Evolutionary conservation across 2,113 vertebrate species (phyloP).

Genomic region (Naja naja): DNA sequence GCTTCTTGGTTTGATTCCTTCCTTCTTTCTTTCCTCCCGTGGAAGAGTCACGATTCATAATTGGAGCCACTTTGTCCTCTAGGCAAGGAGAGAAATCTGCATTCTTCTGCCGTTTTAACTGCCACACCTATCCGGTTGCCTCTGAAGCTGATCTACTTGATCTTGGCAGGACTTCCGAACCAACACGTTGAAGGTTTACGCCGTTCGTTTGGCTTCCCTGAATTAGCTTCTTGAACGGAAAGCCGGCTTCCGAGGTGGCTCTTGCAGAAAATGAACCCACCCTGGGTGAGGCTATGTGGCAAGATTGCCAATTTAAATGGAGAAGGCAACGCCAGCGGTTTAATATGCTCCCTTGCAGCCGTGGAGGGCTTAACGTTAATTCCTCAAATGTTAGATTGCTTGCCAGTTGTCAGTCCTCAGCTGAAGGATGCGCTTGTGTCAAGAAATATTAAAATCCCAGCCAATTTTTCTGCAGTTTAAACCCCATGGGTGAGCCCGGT

Average conservation of each 20-base stretch:
- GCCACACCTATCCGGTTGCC: too few relatives aligned
- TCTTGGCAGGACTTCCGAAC: background rate
- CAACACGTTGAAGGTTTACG: background rate
- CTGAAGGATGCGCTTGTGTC: background rate
- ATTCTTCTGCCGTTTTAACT: too few relatives aligned
- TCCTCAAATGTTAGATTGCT: conserved; percentile 52
- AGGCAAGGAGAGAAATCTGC: too few relatives aligned
- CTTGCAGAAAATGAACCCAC: conserved; percentile 8
- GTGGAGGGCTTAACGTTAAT: conserved; percentile 43
- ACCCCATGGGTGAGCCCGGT: background rate
- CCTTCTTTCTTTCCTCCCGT: too few relatives aligned
- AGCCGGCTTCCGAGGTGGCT: background rate
- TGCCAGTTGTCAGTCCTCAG: conserved; percentile 44
- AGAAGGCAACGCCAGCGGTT: conserved; percentile 4
- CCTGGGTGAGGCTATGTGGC: conserved; percentile 7
- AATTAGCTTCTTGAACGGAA: background rate
- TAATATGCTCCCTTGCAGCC: conserved; percentile 14
- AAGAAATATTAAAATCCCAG: background rate
- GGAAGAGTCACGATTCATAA: too few relatives aligned
- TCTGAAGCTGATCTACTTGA: background rate
- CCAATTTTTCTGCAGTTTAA: conserved; percentile 2
- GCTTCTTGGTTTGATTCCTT: too few relatives aligned
- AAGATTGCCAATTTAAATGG: background rate
- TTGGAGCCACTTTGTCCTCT: too few relatives aligned
- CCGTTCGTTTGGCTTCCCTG: background rate